phyloP scores from a whole-genome alignment of 2,797 vertebrate genomes.

The Jordanella pulchra region DNA sequence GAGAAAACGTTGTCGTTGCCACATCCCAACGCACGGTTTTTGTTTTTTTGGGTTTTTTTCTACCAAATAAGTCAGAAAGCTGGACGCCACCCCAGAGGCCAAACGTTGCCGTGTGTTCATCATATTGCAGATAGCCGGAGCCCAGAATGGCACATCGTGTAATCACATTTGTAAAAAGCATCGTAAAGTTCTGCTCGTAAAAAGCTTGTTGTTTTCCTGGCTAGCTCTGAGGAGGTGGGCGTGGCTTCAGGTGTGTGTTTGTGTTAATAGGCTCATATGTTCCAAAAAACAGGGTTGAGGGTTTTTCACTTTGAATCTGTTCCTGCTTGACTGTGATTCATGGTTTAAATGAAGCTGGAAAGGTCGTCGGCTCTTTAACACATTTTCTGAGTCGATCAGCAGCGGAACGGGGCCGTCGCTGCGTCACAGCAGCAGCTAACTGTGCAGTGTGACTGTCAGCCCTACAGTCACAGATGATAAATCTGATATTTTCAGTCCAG shows the following conservation, averaged over 20 bases:
- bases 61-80: slow-evolving; percentile 53
- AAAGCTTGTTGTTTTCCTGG: slow-evolving; percentile 50
- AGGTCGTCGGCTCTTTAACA: slow-evolving; percentile 12
- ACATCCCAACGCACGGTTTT: slow-evolving; percentile 3
- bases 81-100: slow-evolving; percentile 55
- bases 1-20: background rate
- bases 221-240: slow-evolving; percentile 8
- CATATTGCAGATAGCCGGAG: slow-evolving; percentile 49
- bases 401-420: slow-evolving; percentile 26
- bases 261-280: slow-evolving; percentile 45
- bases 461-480: slow-evolving; percentile 55
- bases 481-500: slow-evolving; percentile 45
- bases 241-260: slow-evolving; percentile 25
- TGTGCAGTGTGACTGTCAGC: slow-evolving; percentile 49
- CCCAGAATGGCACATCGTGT: slow-evolving; percentile 46
- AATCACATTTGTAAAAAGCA: slow-evolving; percentile 65
- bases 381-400: slow-evolving; percentile 46
- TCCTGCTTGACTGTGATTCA: background rate
- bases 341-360: slow-evolving; percentile 20
- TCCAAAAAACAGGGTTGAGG: slow-evolving; percentile 20
- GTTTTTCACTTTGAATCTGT: slow-evolving; percentile 3
- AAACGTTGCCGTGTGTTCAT: slow-evolving; percentile 51
- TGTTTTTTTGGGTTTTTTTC: background rate
- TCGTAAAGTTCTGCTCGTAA: slow-evolving; percentile 59
- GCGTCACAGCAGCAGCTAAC: slow-evolving; percentile 40